phyloP scores from a whole-genome alignment of 2,888 invertebrate species.

The Pecten maximus region DNA sequence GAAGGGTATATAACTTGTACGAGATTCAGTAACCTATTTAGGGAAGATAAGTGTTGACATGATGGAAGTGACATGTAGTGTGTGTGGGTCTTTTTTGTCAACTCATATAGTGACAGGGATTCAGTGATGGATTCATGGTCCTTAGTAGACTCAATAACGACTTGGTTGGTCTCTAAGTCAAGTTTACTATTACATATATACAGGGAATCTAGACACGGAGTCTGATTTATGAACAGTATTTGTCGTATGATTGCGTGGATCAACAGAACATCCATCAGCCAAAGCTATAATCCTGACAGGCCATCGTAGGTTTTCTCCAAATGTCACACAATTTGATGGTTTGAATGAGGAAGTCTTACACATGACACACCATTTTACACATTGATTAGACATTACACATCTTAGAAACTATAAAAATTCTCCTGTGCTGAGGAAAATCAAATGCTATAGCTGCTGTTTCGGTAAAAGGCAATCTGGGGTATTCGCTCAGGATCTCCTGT shows the following conservation, averaged over 20 bases:
- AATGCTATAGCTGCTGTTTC: neutral
- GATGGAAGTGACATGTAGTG: too few relatives aligned
- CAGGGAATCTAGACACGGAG: neutral
- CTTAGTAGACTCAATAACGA: neutral
- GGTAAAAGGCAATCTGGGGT: neutral
- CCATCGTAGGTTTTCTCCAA: neutral
- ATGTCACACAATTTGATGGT: neutral
- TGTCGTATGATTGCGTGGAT: neutral
- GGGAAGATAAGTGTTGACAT: too few relatives aligned
- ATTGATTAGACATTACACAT: neutral
- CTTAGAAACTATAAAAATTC: neutral
- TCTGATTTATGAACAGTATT: neutral
- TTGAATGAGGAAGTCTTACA: neutral
- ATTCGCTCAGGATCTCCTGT: neutral
- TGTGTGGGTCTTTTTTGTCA: too few relatives aligned
- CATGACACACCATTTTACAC: neutral
- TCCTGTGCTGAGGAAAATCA: neutral
- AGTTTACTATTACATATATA: neutral
- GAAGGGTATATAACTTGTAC: too few relatives aligned
- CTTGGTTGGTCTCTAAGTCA: neutral
- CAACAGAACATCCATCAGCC: neutral
- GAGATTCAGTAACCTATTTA: too few relatives aligned
- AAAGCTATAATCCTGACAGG: neutral
- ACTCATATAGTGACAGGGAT: neutral
- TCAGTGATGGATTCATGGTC: neutral